Conservation (phyloP, 1,140 invertebrate species). For the Caenorhabditis brenneri region DNA sequence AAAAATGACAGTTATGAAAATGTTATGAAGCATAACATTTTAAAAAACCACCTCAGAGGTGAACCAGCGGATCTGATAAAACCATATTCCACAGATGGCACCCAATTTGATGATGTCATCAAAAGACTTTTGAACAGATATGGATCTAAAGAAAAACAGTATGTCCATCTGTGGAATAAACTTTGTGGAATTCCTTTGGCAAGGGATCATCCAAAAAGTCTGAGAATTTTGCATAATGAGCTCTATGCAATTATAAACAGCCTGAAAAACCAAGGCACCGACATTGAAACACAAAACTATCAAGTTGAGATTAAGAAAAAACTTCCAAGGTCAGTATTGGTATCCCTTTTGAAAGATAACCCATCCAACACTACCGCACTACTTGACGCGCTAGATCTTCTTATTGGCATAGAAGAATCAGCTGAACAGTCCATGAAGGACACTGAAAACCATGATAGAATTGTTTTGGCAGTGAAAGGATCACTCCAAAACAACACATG, state of each 20-base stretch:
- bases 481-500: background rate
- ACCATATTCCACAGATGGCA: background rate
- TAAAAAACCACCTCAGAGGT: background rate
- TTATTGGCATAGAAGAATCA: background rate
- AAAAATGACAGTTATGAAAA: background rate
- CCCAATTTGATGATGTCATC: background rate
- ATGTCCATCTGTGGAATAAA: background rate
- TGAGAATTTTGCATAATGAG: background rate
- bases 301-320: background rate
- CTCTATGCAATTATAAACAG: background rate
- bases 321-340: background rate
- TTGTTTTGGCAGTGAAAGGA: background rate
- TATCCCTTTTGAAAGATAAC: background rate
- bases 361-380: background rate
- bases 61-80: background rate
- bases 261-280: background rate
- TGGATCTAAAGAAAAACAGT: background rate
- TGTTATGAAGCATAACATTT: background rate
- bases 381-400: background rate
- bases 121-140: background rate
- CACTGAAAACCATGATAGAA: background rate
- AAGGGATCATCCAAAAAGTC: background rate
- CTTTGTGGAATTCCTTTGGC: background rate
- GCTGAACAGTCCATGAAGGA: background rate
- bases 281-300: background rate